Evolutionary conservation across 2,113 vertebrate genomes (phyloP).

Genomic region (Bos javanicus): DNA sequence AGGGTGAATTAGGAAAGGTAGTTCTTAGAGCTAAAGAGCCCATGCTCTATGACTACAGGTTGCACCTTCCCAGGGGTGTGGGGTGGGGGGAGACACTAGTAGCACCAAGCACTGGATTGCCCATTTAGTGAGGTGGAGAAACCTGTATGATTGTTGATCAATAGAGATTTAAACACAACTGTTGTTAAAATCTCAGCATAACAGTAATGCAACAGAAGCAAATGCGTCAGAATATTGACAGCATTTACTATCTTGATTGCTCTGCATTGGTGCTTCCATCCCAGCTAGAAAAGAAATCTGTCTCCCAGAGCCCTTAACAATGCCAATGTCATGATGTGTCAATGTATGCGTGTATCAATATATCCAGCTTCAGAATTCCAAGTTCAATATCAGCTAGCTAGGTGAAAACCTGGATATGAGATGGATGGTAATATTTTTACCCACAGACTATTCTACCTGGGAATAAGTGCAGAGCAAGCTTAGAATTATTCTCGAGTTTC

Average conservation of each 20-base stretch:
- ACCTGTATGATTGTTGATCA: conserved; percentile 66
- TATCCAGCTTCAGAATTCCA: background rate
- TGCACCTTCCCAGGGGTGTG: background rate
- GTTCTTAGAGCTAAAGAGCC: background rate
- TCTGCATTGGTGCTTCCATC: conserved; percentile 47
- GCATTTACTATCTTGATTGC: conserved; percentile 66
- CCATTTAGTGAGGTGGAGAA: conserved; percentile 64
- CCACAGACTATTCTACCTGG: background rate
- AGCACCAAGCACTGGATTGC: background rate
- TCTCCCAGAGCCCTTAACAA: conserved; percentile 59
- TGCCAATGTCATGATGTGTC: background rate
- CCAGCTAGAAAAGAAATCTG: conserved; percentile 61
- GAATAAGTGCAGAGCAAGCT: background rate
- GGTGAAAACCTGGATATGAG: background rate
- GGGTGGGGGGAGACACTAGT: background rate
- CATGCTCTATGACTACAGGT: background rate
- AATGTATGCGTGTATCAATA: background rate
- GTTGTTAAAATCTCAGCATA: conserved; percentile 73
- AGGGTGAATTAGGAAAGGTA: background rate
- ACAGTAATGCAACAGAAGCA: conserved; percentile 67
- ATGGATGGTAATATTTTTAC: background rate
- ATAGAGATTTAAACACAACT: conserved; percentile 72
- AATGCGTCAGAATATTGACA: conserved; percentile 57
- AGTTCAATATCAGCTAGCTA: background rate
- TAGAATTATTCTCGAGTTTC: background rate